A percentile compares a stretch with the other conserved stretches of the same genome.
phyloP scores from a whole-genome alignment of 1,140 invertebrate genomes.

The Rhopalosiphum padi region DNA sequence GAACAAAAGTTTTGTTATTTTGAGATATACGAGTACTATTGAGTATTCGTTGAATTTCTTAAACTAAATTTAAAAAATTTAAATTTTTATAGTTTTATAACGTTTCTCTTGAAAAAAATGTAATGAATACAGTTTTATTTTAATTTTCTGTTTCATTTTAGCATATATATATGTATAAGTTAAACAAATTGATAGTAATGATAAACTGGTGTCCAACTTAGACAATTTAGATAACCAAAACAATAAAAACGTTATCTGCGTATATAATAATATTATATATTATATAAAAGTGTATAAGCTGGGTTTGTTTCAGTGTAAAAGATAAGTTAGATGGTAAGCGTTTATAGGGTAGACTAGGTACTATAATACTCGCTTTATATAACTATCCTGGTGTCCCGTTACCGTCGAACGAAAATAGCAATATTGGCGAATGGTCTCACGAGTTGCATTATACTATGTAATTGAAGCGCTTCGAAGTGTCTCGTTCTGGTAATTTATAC shows the following conservation, averaged over 20 bases:
- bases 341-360: not conserved
- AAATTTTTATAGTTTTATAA: not conserved
- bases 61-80: not conserved
- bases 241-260: not conserved
- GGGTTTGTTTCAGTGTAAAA: not conserved
- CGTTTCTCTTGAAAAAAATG: not conserved
- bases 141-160: not conserved
- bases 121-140: not conserved
- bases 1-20: not conserved
- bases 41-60: not conserved
- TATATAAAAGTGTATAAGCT: not conserved
- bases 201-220: not conserved
- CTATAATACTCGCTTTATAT: conserved; percentile 1
- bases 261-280: not conserved
- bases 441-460: not conserved
- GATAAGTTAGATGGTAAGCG: not conserved
- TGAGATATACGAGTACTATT: not conserved
- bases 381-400: not conserved
- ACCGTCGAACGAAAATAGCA: not conserved
- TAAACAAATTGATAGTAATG: not conserved
- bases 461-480: conserved; percentile 5
- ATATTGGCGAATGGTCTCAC: not conserved
- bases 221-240: not conserved
- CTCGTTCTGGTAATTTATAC: not conserved
- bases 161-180: not conserved